A percentile compares a stretch with the other conserved stretches of the same genome.
Evolutionary conservation across 2,797 vertebrate species (phyloP).

Genomic region (Micromesistius poutassou): DNA sequence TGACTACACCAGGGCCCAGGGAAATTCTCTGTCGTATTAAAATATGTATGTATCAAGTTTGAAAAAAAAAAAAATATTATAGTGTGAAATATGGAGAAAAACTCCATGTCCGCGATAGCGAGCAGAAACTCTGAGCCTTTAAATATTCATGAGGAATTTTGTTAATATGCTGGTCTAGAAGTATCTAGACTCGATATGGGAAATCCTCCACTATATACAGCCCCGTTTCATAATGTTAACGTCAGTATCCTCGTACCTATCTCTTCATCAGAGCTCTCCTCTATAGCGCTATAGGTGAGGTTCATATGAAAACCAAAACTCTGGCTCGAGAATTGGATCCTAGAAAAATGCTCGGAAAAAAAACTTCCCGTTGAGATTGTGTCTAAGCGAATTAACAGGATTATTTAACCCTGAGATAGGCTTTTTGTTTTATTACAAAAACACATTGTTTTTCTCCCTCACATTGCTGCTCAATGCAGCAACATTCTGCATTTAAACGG

Average conservation of each 20-base stretch:
- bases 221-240: background rate
- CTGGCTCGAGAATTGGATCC: too few relatives aligned
- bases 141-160: conserved; percentile 25
- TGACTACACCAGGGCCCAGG: background rate
- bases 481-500: too few relatives aligned
- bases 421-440: too few relatives aligned
- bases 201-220: background rate
- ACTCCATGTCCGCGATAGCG: conserved; percentile 17
- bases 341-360: background rate
- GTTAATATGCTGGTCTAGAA: conserved; percentile 18
- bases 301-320: background rate
- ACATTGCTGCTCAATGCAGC: too few relatives aligned
- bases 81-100: background rate
- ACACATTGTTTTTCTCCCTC: too few relatives aligned
- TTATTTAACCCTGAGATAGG: too few relatives aligned
- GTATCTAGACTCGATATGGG: background rate
- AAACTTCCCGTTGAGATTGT: background rate
- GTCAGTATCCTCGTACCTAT: background rate
- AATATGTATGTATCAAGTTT: background rate
- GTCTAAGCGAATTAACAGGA: background rate
- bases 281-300: background rate
- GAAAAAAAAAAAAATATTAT: too few relatives aligned
- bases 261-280: background rate
- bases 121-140: conserved; percentile 7
- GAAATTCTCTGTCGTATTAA: background rate